phyloP scores from a whole-genome alignment of 23 tunicate species.

The Ascidia mentula region DNA sequence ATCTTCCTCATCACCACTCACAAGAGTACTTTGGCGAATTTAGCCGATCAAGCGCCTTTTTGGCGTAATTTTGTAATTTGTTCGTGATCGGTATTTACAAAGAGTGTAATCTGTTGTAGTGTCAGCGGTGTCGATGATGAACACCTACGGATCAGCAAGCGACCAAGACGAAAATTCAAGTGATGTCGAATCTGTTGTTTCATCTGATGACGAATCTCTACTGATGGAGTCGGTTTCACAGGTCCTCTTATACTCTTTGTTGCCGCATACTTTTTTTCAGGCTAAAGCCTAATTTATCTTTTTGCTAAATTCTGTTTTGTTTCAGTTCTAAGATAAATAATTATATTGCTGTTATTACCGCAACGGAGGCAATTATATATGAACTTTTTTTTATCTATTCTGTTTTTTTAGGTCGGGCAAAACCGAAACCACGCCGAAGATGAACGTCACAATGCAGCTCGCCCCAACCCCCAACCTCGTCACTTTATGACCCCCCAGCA shows the following conservation, averaged over 20 bases:
- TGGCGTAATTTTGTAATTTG: too few relatives aligned
- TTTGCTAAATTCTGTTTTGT: too few relatives aligned
- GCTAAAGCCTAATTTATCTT: not conserved
- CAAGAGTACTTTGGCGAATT: too few relatives aligned
- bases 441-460: not conserved
- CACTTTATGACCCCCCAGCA: not conserved
- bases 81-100: too few relatives aligned
- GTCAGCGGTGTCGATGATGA: conserved; percentile 79
- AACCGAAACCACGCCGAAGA: not conserved
- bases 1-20: too few relatives aligned
- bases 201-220: conserved; percentile 69
- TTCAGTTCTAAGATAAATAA: too few relatives aligned
- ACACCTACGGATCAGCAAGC: conserved; percentile 58
- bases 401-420: conserved; percentile 25
- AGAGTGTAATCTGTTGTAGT: conserved; percentile 41
- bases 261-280: too few relatives aligned
- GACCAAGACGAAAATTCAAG: conserved; percentile 19
- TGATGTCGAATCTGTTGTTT: conserved; percentile 13
- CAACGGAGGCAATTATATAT: too few relatives aligned
- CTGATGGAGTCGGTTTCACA: conserved; percentile 89
- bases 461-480: conserved; percentile 22
- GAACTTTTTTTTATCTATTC: too few relatives aligned
- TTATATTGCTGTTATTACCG: too few relatives aligned
- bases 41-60: too few relatives aligned
- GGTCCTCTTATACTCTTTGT: conserved; percentile 19